These are phyloP conservation scores for Drosophila lacteicornis DNA, from an alignment of 1,140 invertebrate genomes.

Conservation along the genomic window DNA sequence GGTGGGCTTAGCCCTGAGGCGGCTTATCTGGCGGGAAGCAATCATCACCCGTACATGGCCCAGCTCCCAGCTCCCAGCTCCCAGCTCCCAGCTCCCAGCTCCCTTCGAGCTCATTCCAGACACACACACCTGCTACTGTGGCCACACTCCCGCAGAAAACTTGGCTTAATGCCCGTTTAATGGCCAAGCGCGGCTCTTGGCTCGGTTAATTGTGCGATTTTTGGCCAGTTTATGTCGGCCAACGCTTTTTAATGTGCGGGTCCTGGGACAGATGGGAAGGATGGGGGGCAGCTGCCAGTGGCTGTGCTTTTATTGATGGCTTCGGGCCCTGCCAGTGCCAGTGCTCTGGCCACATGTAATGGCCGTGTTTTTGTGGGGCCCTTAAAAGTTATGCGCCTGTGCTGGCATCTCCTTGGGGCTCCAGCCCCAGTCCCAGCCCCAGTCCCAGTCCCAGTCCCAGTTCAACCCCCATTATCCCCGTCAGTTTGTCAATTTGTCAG, in stretches of 20 bases:
- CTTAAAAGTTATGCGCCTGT: constrained; percentile 76
- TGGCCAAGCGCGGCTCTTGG: constrained; percentile 54
- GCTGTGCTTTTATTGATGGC: constrained; percentile 74
- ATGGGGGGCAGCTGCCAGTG: constrained; percentile 13
- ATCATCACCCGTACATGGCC: constrained; percentile 21
- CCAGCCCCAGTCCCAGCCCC: background rate
- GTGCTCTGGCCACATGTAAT: constrained; percentile 74
- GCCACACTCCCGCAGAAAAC: constrained; percentile 8
- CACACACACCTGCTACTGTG: constrained; percentile 18
- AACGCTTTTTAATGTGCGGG: constrained; percentile 66
- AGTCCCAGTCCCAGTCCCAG: background rate
- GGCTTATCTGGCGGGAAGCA: constrained; percentile 61
- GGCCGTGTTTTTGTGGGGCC: constrained; percentile 67
- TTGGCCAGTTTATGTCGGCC: constrained; percentile 71
- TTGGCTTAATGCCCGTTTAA: constrained; percentile 69
- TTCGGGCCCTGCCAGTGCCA: constrained; percentile 50
- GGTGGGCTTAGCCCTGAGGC: constrained; percentile 39
- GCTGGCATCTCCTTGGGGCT: constrained; percentile 20
- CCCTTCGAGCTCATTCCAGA: background rate
- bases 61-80: too few relatives aligned
- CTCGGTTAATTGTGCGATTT: constrained; percentile 77
- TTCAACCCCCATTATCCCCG: constrained; percentile 10
- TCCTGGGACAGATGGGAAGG: too few relatives aligned
- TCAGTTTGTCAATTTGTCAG: constrained; percentile 44
- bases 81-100: too few relatives aligned